Evolutionary conservation across 2,113 vertebrate species (phyloP), one percentile per base, ranked within the genome.

Genomic region (Pampusana beccarii): DNA sequence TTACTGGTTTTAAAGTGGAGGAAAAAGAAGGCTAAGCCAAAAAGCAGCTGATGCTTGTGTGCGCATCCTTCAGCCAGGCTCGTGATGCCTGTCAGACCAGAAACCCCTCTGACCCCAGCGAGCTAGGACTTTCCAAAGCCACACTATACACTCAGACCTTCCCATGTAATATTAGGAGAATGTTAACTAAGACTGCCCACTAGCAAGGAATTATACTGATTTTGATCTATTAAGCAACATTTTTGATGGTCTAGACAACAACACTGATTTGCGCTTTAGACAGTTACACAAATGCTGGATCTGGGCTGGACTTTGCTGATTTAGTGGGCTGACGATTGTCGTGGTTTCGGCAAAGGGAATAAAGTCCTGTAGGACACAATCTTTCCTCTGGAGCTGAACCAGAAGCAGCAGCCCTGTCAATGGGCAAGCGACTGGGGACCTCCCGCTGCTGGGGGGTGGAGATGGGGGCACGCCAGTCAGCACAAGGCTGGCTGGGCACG

Each of bases 61-160:
- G 53, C 1, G 34, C 5, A 4, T 23, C n/a, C 14, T 7, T 19
- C 44, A 16, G 38, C 29, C 29, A 2, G 29, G 46, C 46, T 34
- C 24, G 18, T 11, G 5, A 3, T 1, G 16, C 3, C 15, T 12
- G 3, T 10, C 48, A 2, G 56, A 17, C 16, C 6, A 44, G 42
- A 44, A 44, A n/a, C 50, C 15, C 9, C 80, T 24, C 77, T 5
- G 50, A 6, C 9, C 33, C n/a, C 24, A 2, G 28, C 0, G 29
- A 50, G 65, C 21, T 9, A 24, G 16, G 34, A 10, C 38, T 6
- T 65, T 19, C 25, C 19, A 17, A 13, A 23, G 21, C 31, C 65
- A 19, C 25, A 0, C 10, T 6, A 11, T 38, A 2, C 1, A 2
- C 1, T 5, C 53, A 36, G 33, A 10, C n/a, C 9, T 33, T 25